These are phyloP conservation scores for Cavia aperea DNA, from an alignment of 2,113 vertebrate species.

Conservation along the genomic window DNA sequence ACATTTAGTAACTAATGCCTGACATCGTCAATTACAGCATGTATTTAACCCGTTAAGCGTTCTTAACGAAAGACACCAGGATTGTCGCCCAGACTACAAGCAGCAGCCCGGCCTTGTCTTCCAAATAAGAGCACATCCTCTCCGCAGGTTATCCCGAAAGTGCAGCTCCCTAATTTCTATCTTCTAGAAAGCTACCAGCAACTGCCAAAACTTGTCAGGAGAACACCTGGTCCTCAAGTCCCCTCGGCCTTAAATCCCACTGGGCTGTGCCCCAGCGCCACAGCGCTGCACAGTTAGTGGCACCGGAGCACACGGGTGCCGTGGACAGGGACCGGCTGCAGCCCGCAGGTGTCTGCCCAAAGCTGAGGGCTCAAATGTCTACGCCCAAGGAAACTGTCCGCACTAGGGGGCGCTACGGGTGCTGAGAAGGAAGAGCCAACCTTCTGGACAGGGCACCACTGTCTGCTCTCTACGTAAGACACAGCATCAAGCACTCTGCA, in stretches of 20 bases:
- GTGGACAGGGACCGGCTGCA: slow-evolving; percentile 23
- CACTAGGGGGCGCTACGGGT: slow-evolving; percentile 59
- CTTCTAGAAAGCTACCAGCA: slow-evolving; percentile 67
- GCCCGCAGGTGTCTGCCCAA: slow-evolving; percentile 45
- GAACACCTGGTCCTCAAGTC: slow-evolving; percentile 10
- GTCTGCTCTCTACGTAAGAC: slow-evolving; percentile 68
- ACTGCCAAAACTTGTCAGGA: slow-evolving; percentile 39
- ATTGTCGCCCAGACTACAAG: slow-evolving; percentile 3
- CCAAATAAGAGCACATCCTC: slow-evolving; percentile 28
- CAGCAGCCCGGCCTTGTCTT: not conserved
- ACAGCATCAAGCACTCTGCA: slow-evolving; percentile 65
- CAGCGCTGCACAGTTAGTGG: slow-evolving; percentile 4
- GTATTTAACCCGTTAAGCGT: not conserved
- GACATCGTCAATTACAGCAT: slow-evolving; percentile 31
- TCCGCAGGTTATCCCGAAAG: slow-evolving; percentile 50
- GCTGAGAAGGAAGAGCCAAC: slow-evolving; percentile 73
- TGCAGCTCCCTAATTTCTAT: slow-evolving; percentile 61
- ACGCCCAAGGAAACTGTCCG: slow-evolving; percentile 2
- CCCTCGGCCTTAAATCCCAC: slow-evolving; percentile 7
- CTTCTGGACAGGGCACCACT: slow-evolving; percentile 71
- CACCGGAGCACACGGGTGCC: slow-evolving; percentile 2
- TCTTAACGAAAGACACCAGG: slow-evolving; percentile 32
- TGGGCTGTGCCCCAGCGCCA: not conserved
- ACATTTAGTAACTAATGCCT: slow-evolving; percentile 29
- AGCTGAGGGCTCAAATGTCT: not conserved